These are phyloP conservation scores for Pelecanus crispus DNA, from an alignment of 2,113 vertebrate genomes.

Conservation along the genomic window DNA sequence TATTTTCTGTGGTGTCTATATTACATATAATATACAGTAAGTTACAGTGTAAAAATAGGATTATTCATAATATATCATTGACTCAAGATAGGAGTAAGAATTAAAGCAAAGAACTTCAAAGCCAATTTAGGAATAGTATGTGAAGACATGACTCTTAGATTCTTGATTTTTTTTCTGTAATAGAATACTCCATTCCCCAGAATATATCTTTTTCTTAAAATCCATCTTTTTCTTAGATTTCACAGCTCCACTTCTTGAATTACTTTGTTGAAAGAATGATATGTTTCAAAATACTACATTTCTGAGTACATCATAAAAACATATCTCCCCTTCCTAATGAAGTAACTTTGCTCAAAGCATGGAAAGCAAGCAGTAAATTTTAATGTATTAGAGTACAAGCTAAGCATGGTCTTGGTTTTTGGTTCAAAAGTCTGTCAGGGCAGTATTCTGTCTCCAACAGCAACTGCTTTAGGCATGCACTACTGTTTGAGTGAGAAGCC, in stretches of 20 bases:
- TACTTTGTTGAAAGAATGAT: not conserved
- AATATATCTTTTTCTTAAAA: not conserved
- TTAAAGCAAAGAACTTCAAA: not conserved
- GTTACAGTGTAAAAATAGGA: not conserved
- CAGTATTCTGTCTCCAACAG: not conserved
- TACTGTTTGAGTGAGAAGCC: not conserved
- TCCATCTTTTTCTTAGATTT: not conserved
- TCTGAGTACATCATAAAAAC: not conserved
- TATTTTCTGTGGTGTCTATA: not conserved
- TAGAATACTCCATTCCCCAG: not conserved
- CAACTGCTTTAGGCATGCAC: not conserved
- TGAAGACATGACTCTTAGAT: not conserved
- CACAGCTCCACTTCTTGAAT: not conserved
- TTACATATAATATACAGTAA: not conserved
- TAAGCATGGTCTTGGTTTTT: not conserved
- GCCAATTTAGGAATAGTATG: not conserved
- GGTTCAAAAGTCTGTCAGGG: not conserved
- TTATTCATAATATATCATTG: not conserved
- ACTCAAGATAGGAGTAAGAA: not conserved
- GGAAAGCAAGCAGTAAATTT: conserved; percentile 14
- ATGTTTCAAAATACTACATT: not conserved
- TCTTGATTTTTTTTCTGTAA: not conserved
- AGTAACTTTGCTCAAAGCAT: conserved; percentile 1
- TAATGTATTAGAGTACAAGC: not conserved
- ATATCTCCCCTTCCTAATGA: not conserved